Evolutionary conservation across 2,113 vertebrate species (phyloP), one percentile per base, ranked within the genome.

Genomic region (Amia ocellicauda): DNA sequence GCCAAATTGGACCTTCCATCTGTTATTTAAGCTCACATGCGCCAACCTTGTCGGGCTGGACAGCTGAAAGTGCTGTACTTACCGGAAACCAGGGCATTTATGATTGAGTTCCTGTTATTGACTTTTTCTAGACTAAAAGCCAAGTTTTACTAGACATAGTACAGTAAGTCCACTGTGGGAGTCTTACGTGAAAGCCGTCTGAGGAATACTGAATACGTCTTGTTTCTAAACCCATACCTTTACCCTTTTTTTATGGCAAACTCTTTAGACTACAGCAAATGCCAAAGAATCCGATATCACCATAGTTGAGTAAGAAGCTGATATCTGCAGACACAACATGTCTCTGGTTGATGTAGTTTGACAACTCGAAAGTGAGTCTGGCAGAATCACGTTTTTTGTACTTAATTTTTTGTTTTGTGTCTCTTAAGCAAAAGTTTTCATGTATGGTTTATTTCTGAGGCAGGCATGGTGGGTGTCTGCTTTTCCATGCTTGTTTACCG

Each of bases 41-140:
- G 64, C 52, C 67, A 11, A 22, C 70, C 76, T 70, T 69, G 63
- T 81, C 79, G 80, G 68, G 79, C 82, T 74, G 73, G 0, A 23
- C 82, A 80, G 85, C 75, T 73, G 80, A 87, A 78, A 82, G 74
- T 78, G 81, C 78, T 2, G 50, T 17, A 65, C 81, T 86, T 72
- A 61, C 87, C 77, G 88, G 93, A 93, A 94, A 91, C 87, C 86
- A 77, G 89, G 71, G 83, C 89, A 90, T 92, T 94, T 93, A 88
- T 92, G 90, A 92, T 88, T 82, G 79, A 93, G 88, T 94, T 96
- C 94, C 94, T 95, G 92, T 92, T 93, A 91, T 90, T 95, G 91
- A 90, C 90, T 91, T 83, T 72, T 76, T 81, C 68, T 66, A 66
- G 69, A 85, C 66, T 68, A 74, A 76, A 74, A 72, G 68, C 71